Evolutionary conservation across 1,140 invertebrate species (phyloP).

Genomic region (Drosophila sp.): DNA sequence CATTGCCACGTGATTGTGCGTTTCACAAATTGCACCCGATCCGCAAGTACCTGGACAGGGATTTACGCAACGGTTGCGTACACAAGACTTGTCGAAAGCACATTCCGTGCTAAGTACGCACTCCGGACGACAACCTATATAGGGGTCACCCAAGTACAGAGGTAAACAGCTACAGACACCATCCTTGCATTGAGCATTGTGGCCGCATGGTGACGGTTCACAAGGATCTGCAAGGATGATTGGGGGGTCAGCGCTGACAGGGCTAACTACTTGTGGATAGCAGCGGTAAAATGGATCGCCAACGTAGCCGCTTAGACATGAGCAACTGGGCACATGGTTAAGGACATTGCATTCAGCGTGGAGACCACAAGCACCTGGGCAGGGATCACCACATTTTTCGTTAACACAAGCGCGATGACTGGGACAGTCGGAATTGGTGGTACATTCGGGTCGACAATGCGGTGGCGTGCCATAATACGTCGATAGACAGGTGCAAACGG

Average conservation of each 20-base stretch:
- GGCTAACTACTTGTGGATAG: constrained; percentile 76
- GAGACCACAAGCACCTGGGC: constrained; percentile 90
- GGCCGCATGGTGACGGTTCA: constrained; percentile 89
- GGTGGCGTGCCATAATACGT: constrained; percentile 89
- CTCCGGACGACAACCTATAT: constrained; percentile 90
- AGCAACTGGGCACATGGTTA: constrained; percentile 90
- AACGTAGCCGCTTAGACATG: constrained; percentile 87
- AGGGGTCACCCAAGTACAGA: constrained; percentile 90
- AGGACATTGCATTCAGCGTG: constrained; percentile 90
- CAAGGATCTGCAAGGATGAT: constrained; percentile 88
- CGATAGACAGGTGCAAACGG: constrained; percentile 88
- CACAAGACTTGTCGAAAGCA: constrained; percentile 88
- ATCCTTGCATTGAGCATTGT: constrained; percentile 88
- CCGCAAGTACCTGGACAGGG: constrained; percentile 91
- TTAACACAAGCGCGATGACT: constrained; percentile 89
- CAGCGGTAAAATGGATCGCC: constrained; percentile 87
- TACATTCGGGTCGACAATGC: constrained; percentile 89
- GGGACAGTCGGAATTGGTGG: constrained; percentile 88
- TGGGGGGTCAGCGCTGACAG: constrained; percentile 84
- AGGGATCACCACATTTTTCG: constrained; percentile 92
- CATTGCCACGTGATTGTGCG: constrained; percentile 87
- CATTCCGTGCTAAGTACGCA: constrained; percentile 93
- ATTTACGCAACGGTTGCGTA: constrained; percentile 88
- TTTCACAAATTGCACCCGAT: constrained; percentile 88
- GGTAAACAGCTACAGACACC: constrained; percentile 84